Evolutionary conservation across 2,797 vertebrate genomes (phyloP).

Genomic region (Oreochromis grahami): DNA sequence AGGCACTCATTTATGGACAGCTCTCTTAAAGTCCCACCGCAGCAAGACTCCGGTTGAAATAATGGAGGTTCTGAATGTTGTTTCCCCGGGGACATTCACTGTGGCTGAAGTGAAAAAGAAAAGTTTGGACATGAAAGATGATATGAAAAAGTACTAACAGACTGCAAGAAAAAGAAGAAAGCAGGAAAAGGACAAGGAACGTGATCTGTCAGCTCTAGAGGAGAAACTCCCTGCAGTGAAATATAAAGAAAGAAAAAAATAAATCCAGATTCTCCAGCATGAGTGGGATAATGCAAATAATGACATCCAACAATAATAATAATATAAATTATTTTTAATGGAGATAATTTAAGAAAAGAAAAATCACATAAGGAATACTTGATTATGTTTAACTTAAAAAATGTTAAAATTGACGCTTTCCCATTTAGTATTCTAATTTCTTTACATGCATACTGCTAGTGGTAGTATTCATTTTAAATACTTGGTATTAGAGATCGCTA

Average conservation of each 20-base stretch:
- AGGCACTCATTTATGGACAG: not conserved
- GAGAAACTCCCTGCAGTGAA: not conserved
- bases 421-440: not conserved
- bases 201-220: not conserved
- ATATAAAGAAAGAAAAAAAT: not conserved
- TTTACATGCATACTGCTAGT: not conserved
- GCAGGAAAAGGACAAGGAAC: not conserved
- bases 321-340: not conserved
- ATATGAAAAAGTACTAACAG: not conserved
- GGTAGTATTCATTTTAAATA: not conserved
- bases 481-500: not conserved
- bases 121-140: not conserved
- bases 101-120: not conserved
- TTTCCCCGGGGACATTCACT: not conserved
- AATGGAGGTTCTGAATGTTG: not conserved
- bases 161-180: not conserved
- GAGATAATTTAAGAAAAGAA: not conserved
- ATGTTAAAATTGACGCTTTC: rapidly evolving
- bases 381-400: not conserved
- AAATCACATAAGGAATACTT: no score
- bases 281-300: not conserved
- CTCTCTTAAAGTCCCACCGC: not conserved
- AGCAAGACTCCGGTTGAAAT: not conserved
- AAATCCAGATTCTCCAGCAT: not conserved
- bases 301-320: not conserved